phyloP scores from a whole-genome alignment of 2,113 vertebrate genomes.

The Sitta europaea region DNA sequence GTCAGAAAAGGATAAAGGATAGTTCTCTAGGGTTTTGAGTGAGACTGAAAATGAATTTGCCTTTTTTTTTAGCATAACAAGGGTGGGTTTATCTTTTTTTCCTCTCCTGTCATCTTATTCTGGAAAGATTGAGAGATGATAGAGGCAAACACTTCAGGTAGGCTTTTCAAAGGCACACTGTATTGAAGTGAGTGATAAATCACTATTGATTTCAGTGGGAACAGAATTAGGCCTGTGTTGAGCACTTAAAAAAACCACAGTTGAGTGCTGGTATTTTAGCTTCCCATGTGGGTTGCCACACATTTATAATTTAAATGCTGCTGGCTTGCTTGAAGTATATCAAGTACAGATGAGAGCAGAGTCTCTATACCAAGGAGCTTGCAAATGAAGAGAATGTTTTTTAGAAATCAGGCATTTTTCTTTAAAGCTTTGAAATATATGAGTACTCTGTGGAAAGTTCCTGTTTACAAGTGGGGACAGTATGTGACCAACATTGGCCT shows the following conservation, averaged over 20 bases:
- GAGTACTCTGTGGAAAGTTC: background rate
- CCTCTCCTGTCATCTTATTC: background rate
- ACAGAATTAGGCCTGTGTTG: slow-evolving; percentile 53
- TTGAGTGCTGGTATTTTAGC: slow-evolving; percentile 58
- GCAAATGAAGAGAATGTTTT: background rate
- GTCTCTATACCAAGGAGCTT: slow-evolving; percentile 8
- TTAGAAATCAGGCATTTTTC: background rate
- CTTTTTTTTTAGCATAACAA: background rate
- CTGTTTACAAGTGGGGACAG: background rate
- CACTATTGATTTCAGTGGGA: slow-evolving; percentile 57
- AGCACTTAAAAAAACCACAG: slow-evolving; percentile 47
- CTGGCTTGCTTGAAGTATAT: slow-evolving; percentile 32
- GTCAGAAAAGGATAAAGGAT: background rate
- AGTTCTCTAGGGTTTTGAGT: background rate
- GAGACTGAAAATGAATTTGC: background rate
- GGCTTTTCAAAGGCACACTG: slow-evolving; percentile 14
- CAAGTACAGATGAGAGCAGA: slow-evolving; percentile 16
- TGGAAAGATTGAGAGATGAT: slow-evolving; percentile 13
- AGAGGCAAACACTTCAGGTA: slow-evolving; percentile 10
- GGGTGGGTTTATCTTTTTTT: background rate
- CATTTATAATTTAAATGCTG: slow-evolving; percentile 49
- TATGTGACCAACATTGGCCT: background rate
- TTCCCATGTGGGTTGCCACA: slow-evolving; percentile 55
- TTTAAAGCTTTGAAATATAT: background rate
- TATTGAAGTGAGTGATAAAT: slow-evolving; percentile 36